Evolutionary conservation across 1,140 invertebrate species (phyloP).

Genomic region (Adoxophyes honmai): DNA sequence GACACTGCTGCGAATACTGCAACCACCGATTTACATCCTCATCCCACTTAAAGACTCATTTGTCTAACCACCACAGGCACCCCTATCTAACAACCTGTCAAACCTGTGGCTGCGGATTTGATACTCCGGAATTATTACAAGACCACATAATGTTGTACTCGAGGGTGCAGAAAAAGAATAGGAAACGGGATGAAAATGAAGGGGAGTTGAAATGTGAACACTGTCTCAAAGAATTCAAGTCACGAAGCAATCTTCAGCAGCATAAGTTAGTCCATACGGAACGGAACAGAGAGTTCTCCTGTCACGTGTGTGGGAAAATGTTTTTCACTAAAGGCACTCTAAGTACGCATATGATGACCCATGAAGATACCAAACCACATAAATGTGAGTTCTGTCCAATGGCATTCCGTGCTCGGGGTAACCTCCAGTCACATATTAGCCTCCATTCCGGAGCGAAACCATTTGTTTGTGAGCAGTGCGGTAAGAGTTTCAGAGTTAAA

Average conservation of each 20-base stretch:
- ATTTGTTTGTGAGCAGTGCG: slow-evolving; percentile 87
- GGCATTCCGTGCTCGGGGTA: slow-evolving; percentile 56
- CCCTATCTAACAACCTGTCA: slow-evolving; percentile 42
- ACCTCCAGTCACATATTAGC: slow-evolving; percentile 77
- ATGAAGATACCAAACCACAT: slow-evolving; percentile 57
- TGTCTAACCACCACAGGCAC: slow-evolving; percentile 37
- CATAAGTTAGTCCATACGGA: slow-evolving; percentile 58
- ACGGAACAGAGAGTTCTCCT: slow-evolving; percentile 56
- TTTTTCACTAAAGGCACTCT: slow-evolving; percentile 69
- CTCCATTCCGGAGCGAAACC: slow-evolving; percentile 85
- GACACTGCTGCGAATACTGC: slow-evolving; percentile 62
- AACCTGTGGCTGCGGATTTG: slow-evolving; percentile 52
- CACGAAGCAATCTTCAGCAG: slow-evolving; percentile 52
- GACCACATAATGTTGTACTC: slow-evolving; percentile 50
- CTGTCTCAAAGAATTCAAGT: slow-evolving; percentile 63
- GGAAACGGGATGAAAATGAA: slow-evolving; percentile 20
- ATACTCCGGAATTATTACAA: slow-evolving; percentile 43
- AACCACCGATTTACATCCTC: slow-evolving; percentile 45
- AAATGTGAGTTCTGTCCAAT: slow-evolving; percentile 62
- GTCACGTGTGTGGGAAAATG: slow-evolving; percentile 68
- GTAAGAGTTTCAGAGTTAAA: slow-evolving; percentile 83
- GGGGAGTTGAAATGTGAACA: slow-evolving; percentile 52
- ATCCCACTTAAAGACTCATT: slow-evolving; percentile 45
- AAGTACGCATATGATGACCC: slow-evolving; percentile 55
- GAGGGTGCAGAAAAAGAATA: slow-evolving; percentile 21